phyloP scores from a whole-genome alignment of 2,113 vertebrate species.

The Rhinoptilus africanus region DNA sequence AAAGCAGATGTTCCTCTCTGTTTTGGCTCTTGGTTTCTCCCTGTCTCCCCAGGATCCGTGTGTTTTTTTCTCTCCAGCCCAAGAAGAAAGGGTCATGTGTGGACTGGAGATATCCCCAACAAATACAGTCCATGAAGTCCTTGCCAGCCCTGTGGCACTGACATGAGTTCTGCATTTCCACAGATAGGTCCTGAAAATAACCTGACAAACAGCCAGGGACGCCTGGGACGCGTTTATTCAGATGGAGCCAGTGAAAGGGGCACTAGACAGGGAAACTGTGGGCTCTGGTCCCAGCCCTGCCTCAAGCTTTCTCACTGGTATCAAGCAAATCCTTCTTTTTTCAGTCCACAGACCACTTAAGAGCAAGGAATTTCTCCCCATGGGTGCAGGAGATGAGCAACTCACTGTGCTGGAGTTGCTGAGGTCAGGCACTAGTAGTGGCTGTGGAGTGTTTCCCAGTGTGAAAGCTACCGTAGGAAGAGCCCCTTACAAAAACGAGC shows the following conservation, averaged over 20 bases:
- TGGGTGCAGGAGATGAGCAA: background rate
- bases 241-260: background rate
- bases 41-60: background rate
- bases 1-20: background rate
- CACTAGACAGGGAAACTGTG: background rate
- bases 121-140: background rate
- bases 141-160: background rate
- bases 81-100: background rate
- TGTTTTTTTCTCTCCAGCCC: background rate
- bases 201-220: no score
- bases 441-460: background rate
- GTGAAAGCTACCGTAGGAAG: background rate
- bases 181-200: background rate
- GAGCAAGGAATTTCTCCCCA: background rate
- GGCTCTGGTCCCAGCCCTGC: background rate
- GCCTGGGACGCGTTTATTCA: background rate
- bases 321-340: background rate
- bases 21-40: background rate
- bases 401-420: background rate
- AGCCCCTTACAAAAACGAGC: background rate
- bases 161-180: background rate
- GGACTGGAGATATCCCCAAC: background rate
- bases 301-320: background rate
- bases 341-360: background rate
- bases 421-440: background rate